Evolutionary conservation across 2,888 invertebrate species (phyloP).

Genomic region (Zonitis immaculata): DNA sequence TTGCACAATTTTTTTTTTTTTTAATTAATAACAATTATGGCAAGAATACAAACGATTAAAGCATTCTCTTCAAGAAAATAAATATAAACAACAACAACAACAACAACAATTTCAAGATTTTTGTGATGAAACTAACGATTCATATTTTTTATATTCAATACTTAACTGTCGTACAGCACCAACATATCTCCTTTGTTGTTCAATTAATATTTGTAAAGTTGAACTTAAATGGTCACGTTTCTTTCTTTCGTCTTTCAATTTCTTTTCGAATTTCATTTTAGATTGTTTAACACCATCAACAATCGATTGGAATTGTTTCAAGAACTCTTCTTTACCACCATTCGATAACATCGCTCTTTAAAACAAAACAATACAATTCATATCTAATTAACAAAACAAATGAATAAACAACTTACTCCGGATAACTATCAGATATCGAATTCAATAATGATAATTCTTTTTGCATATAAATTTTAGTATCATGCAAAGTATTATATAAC

Average conservation of each 20-base stretch:
- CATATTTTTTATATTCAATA: constrained; percentile 68
- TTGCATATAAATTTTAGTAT: constrained; percentile 87
- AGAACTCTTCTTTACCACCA: constrained; percentile 80
- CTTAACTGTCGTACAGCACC: constrained; percentile 71
- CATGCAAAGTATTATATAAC: constrained; percentile 90
- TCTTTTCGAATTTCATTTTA: constrained; percentile 63
- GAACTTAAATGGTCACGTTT: constrained; percentile 63
- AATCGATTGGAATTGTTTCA: constrained; percentile 85
- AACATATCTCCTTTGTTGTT: constrained; percentile 72
- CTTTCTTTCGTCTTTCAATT: constrained; percentile 60
- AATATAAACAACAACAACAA: not conserved
- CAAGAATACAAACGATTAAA: not conserved
- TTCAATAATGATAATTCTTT: constrained; percentile 86
- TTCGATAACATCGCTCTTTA: constrained; percentile 75
- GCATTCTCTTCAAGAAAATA: not conserved
- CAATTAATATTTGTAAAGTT: constrained; percentile 56
- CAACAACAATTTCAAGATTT: constrained; percentile 4
- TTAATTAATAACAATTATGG: not conserved
- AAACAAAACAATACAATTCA: constrained; percentile 18
- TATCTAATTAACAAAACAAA: constrained; percentile 24
- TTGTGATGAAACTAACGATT: constrained; percentile 36
- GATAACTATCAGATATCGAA: constrained; percentile 85
- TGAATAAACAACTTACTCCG: constrained; percentile 64
- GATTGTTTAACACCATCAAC: constrained; percentile 86
- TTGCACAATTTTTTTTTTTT: not conserved